Conservation (phyloP, 1,140 invertebrate species). For the Gyrodactylus salaris region DNA sequence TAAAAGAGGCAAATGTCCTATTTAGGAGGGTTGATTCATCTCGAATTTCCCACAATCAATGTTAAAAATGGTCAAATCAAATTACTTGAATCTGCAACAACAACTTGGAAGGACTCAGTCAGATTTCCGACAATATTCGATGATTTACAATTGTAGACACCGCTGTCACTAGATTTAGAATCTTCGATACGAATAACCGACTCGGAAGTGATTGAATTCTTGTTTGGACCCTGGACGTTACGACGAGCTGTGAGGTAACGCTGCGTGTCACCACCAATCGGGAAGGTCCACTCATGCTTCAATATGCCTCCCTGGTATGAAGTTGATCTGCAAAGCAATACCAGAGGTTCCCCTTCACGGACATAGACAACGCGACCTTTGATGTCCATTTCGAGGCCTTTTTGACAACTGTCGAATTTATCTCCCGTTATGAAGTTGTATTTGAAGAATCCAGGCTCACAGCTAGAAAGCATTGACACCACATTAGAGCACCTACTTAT, state of each 20-base stretch:
- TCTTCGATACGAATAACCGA: background rate
- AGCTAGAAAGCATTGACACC: background rate
- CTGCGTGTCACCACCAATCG: background rate
- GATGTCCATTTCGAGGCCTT: background rate
- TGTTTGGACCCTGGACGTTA: background rate
- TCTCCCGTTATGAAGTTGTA: background rate
- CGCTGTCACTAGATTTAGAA: background rate
- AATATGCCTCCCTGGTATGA: background rate
- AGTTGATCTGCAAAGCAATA: background rate
- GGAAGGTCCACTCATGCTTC: background rate
- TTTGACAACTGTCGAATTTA: background rate
- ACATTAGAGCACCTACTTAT: background rate
- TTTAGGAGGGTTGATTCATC: too few relatives aligned
- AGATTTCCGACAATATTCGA: background rate
- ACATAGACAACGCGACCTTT: background rate
- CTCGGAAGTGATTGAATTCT: background rate
- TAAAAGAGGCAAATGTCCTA: too few relatives aligned
- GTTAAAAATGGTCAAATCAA: too few relatives aligned
- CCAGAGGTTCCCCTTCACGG: background rate
- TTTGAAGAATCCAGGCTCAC: background rate
- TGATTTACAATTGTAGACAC: background rate
- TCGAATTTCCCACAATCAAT: too few relatives aligned
- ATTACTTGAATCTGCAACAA: background rate
- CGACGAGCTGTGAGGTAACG: background rate
- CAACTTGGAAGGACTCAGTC: background rate